A percentile compares a stretch with the other conserved stretches of the same genome.
Conservation (phyloP, 2,797 vertebrate species). For the Parambassis ranga region DNA sequence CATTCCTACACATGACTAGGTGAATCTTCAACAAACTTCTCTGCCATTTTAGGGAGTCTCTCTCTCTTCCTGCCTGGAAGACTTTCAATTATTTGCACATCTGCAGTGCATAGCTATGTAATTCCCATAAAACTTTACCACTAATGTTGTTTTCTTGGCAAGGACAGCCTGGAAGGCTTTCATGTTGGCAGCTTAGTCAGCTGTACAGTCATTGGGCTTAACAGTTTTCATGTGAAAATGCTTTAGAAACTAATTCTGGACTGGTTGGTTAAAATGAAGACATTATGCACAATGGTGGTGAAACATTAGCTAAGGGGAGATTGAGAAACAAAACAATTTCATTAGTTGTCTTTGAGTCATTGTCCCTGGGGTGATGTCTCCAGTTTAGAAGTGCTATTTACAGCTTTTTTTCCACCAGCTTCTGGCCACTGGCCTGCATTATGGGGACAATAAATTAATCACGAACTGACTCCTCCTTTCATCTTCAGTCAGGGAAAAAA, state of each 20-base stretch:
- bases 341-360: slow-evolving; percentile 11
- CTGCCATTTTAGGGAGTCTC: too few species aligned
- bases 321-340: slow-evolving; percentile 21
- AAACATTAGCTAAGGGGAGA: background rate
- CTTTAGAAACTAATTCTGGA: background rate
- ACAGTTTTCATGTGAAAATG: too few species aligned
- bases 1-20: too few species aligned
- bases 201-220: background rate
- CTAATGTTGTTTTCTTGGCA: too few species aligned
- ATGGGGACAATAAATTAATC: slow-evolving; percentile 53
- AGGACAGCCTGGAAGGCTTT: too few species aligned
- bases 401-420: slow-evolving; percentile 24
- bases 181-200: background rate
- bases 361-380: slow-evolving; percentile 25
- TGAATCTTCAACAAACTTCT: too few species aligned
- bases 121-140: too few species aligned
- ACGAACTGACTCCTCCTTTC: slow-evolving; percentile 31
- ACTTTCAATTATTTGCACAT: too few species aligned
- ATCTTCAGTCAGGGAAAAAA: slow-evolving; percentile 22
- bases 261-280: background rate
- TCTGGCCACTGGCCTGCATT: slow-evolving; percentile 31
- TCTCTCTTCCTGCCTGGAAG: too few species aligned
- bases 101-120: too few species aligned
- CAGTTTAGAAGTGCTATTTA: slow-evolving; percentile 40
- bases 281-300: background rate